Evolutionary conservation across 2,797 vertebrate genomes (phyloP), one percentile per base, ranked within the genome.

Genomic region (Sebastes itinus): DNA sequence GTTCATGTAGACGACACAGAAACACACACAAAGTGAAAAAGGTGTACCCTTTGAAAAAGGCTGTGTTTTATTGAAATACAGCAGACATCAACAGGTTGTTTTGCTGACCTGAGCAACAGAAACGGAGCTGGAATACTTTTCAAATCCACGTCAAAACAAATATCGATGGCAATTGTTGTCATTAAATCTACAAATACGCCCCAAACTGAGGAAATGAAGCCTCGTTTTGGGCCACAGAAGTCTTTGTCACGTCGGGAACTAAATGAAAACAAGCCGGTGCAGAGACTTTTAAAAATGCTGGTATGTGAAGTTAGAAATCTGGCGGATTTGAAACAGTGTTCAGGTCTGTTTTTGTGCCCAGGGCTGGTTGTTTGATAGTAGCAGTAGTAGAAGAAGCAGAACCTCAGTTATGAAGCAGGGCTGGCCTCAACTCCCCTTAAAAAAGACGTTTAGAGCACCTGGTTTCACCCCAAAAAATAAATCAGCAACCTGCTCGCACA

Each of bases 21-120:
- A 18, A 42, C 16, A 55, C 38, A 32, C 28, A 64, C 28, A 73
- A 2, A 78, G 62, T 75, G 67, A 80, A 28, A 46, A 49, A 81
- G 54, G 38, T 68, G 81, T 80, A 75, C 78, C 87, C 86, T 94
- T 94, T 91, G 88, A 89, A 91, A 92, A 93, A 94, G 90, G 91
- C 92, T 90, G 94, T 92, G 91, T 94, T 95, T 96, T 96, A 96
- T 96, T 96, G 93, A 93, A 94, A 95, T 95, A 95, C 95, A 96
- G 95, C 94, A 97, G 97, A 97, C 96, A 96, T 95, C 96, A 96
- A 97, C 96, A 95, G 95, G 96, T 96, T 97, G 97, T 96, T 97
- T 92, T 84, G 89, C 84, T 85, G 91, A 81, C 83, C 91, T 64
- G 84, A 84, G 89, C 80, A 90, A 96, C 92, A 97, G 91, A 93